Evolutionary conservation across 2,888 invertebrate species (phyloP), one percentile per base, ranked within the genome.

Genomic region (Dermolepida albohirtum): DNA sequence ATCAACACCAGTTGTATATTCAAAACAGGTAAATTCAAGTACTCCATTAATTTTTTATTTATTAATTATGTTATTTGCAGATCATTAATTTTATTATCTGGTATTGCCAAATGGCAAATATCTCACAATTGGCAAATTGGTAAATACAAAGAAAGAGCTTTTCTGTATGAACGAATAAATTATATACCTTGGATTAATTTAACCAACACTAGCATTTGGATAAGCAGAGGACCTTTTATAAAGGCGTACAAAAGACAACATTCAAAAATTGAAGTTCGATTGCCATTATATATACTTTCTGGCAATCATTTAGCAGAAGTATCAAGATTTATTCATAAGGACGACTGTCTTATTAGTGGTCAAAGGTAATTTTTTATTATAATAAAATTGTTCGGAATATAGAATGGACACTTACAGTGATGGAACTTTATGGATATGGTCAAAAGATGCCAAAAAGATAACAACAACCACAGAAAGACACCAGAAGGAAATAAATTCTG

Each of bases 71-170:
- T 41, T 43, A 14, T 14, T 66, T 65, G 7, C 52, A 72, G 72
- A 67, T 72, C 64, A 12, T n/a, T 16, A 2, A 29, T 66, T 54
- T 64, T 71, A 40, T 54, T 72, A 12, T 50, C 64, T 8, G 16
- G 67, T 43, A 17, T 41, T 40, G 78, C 80, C 78, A 78, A 83
- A 76, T 78, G 82, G 81, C 77, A 82, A 40, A 81, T 85, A 51
- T 83, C 83, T 0, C 76, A 82, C n/a, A 88, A 89, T 74, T 89
- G 89, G 89, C 75, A 82, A n/a, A 80, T 79, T 52, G 89, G 88
- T 1, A 80, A 80, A 55, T 89, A 86, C 73, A 76, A 79, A 11
- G 86, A 86, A 70, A 81, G 79, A 34, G 77, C 82, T 11, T 79
- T 85, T 47, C 83, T 85, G 64, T 83, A 83, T 51, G 83, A 84